Conservation (phyloP, 2,113 vertebrate species). For the Ochotona princeps region DNA sequence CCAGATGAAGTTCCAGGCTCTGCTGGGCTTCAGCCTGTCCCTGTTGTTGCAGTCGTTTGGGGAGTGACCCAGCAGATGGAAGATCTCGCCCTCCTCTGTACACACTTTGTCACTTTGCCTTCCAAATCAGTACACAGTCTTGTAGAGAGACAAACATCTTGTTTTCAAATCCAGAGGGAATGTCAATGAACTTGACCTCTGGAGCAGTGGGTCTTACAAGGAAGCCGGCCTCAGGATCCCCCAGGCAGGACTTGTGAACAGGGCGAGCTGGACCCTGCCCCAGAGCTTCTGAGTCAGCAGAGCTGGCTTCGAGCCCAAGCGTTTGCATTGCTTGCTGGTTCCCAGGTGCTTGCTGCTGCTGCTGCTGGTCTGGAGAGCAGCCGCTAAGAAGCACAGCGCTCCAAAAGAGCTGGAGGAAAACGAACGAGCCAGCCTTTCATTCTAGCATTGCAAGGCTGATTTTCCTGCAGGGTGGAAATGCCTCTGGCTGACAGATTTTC, state of each 20-base stretch:
- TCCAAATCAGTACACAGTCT: too few relatives aligned
- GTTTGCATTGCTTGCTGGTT: slow-evolving; percentile 43
- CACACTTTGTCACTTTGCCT: too few relatives aligned
- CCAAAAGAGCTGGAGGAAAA: neutral
- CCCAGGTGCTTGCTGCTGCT: neutral
- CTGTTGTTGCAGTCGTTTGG: too few relatives aligned
- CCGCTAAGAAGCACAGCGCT: neutral
- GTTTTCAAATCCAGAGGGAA: neutral
- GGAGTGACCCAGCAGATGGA: too few relatives aligned
- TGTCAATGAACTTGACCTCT: slow-evolving; percentile 47
- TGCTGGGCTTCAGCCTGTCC: too few relatives aligned
- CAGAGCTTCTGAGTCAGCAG: slow-evolving; percentile 1
- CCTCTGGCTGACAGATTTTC: neutral
- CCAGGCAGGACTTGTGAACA: neutral
- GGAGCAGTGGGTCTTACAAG: neutral
- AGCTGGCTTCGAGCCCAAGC: neutral
- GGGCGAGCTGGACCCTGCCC: neutral
- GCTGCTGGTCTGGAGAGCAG: neutral
- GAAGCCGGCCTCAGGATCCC: neutral
- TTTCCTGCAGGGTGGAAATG: slow-evolving; percentile 4
- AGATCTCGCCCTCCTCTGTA: too few relatives aligned
- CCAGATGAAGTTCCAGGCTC: too few relatives aligned
- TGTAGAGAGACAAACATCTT: too few relatives aligned
- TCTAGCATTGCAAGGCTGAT: neutral
- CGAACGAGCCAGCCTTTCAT: neutral